phyloP scores from a whole-genome alignment of 2,888 invertebrate genomes.

The Drosophila falleni region DNA sequence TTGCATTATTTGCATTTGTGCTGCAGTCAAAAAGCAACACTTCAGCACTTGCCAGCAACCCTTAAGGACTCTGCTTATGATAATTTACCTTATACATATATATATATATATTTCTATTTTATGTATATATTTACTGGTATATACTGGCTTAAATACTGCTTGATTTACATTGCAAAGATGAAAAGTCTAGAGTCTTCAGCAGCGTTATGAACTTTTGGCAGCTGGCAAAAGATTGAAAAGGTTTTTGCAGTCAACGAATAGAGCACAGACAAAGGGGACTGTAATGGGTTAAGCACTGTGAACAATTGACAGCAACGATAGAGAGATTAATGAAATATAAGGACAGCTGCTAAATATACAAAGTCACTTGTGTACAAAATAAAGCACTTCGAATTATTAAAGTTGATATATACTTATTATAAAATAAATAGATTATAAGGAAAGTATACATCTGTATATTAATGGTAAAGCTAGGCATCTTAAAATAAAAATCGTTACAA shows the following conservation, averaged over 20 bases:
- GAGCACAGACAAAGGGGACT: conserved; percentile 9
- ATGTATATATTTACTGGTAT: conserved; percentile 20
- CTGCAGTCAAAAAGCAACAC: conserved; percentile 26
- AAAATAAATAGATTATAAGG: neutral
- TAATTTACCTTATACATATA: conserved; percentile 47
- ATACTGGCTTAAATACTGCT: conserved; percentile 19
- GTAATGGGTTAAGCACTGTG: conserved; percentile 17
- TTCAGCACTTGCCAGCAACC: conserved; percentile 48
- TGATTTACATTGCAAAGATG: conserved; percentile 54
- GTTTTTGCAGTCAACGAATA: conserved; percentile 16
- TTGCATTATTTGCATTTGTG: conserved; percentile 56
- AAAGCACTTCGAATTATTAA: neutral
- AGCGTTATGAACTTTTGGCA: conserved; percentile 51
- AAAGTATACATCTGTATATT: no score
- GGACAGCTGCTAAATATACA: conserved; percentile 10
- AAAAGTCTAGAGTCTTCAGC: conserved; percentile 7
- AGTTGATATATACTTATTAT: neutral
- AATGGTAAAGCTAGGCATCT: no score
- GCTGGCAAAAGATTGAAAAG: conserved; percentile 46
- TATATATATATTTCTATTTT: conserved; percentile 13
- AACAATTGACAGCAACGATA: conserved; percentile 3
- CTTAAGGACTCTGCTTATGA: conserved; percentile 63
- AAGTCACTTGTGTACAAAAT: neutral
- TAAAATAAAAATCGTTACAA: no score
- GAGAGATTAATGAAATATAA: conserved; percentile 3